Conservation (phyloP, 2,113 vertebrate genomes). For the Cephalopholis sonnerati region DNA sequence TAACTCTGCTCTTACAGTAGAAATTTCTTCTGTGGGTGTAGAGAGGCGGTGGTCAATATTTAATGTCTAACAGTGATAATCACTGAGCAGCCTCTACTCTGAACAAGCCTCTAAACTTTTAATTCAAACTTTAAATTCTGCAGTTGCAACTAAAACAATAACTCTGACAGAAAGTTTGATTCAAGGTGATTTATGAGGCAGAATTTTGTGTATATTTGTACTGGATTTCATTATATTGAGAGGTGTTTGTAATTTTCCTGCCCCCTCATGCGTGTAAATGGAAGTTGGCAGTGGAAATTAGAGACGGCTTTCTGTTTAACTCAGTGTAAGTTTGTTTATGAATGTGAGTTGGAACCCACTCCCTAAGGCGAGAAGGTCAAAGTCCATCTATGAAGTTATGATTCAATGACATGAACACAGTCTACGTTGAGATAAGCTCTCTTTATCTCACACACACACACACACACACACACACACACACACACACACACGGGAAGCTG, state of each 20-base stretch:
- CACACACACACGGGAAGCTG: background rate
- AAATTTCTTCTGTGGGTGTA: background rate
- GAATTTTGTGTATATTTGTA: background rate
- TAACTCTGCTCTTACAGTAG: background rate
- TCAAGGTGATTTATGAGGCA: background rate
- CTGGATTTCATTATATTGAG: background rate
- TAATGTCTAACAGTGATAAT: background rate
- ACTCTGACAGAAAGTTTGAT: background rate
- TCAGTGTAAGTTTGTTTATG: conserved; percentile 1
- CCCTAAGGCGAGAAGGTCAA: background rate
- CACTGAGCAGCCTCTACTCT: background rate
- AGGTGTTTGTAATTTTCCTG: background rate
- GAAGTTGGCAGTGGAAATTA: background rate
- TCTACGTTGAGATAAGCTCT: conserved; percentile 26
- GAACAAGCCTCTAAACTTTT: background rate
- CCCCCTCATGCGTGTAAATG: background rate
- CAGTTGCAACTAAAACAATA: background rate
- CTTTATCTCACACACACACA: background rate
- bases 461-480: background rate
- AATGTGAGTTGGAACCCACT: background rate
- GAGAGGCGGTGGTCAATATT: background rate
- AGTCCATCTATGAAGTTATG: conserved; percentile 28
- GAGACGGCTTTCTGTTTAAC: background rate
- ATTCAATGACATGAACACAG: conserved; percentile 29
- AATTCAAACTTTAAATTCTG: background rate